These are phyloP conservation scores for Volucella zonaria DNA, from an alignment of 2,888 invertebrate genomes.

Conservation along the genomic window DNA sequence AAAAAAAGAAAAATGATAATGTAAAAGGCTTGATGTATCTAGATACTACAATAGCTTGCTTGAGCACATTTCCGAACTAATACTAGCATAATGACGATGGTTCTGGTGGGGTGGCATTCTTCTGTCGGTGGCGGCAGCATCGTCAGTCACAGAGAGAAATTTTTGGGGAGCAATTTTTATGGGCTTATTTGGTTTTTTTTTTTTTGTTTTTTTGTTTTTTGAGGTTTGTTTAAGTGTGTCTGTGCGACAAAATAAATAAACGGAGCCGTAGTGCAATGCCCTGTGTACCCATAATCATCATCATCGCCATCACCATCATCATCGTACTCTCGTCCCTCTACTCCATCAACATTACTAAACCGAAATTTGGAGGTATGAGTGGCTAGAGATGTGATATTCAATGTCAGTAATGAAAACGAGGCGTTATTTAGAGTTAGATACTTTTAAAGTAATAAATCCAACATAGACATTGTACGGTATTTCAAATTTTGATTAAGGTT, in stretches of 20 bases:
- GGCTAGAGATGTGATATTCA: neutral
- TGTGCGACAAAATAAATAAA: conserved; percentile 68
- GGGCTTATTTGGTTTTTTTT: conserved; percentile 18
- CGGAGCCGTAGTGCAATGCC: conserved; percentile 66
- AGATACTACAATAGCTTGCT: conserved; percentile 55
- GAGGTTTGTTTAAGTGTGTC: conserved; percentile 11
- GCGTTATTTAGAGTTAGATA: too few species aligned
- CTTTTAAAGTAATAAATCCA: too few species aligned
- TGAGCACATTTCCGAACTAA: conserved; percentile 43
- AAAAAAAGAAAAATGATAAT: conserved; percentile 19
- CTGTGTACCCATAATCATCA: conserved; percentile 51
- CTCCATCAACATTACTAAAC: conserved; percentile 33
- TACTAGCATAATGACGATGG: conserved; percentile 44
- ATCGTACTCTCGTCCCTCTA: conserved; percentile 29
- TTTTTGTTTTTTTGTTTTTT: conserved; percentile 3
- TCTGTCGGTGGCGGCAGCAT: conserved; percentile 14
- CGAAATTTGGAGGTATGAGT: neutral
- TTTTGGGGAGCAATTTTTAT: conserved; percentile 39
- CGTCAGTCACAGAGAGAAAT: conserved; percentile 28
- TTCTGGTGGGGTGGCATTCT: conserved; percentile 60
- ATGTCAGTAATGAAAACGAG: too few species aligned
- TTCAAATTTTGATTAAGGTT: too few species aligned
- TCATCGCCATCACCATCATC: conserved; percentile 60
- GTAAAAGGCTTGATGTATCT: conserved; percentile 36
- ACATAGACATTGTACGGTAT: too few species aligned